These are phyloP conservation scores for Panagrolaimus sp. DNA, from an alignment of 1,140 invertebrate genomes.

Conservation along the genomic window DNA sequence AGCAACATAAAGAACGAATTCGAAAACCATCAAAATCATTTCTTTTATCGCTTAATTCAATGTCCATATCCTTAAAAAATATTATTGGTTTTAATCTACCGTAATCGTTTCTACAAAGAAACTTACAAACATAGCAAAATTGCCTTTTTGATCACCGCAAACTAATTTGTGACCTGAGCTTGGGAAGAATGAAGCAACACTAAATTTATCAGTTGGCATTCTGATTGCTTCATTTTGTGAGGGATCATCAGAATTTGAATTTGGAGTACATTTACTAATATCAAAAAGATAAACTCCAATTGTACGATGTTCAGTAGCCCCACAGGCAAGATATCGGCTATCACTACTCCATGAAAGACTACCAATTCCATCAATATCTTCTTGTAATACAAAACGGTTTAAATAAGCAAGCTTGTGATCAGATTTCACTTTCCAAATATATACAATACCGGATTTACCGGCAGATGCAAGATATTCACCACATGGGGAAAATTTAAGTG, in stretches of 20 bases:
- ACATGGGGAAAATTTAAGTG: slow-evolving; percentile 91
- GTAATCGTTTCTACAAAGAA: not conserved
- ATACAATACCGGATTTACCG: slow-evolving; percentile 89
- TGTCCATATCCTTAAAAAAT: slow-evolving; percentile 64
- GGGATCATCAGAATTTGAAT: slow-evolving; percentile 2
- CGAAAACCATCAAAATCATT: slow-evolving; percentile 95
- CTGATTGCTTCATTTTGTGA: slow-evolving; percentile 29
- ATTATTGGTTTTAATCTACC: not conserved
- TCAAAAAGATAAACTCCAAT: slow-evolving; percentile 20
- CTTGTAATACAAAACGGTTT: not conserved
- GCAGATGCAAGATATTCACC: slow-evolving; percentile 88
- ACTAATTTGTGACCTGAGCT: slow-evolving; percentile 14
- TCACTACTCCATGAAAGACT: slow-evolving; percentile 39
- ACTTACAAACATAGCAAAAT: slow-evolving; percentile 37
- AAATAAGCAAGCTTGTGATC: slow-evolving; percentile 13
- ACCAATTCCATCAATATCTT: slow-evolving; percentile 28
- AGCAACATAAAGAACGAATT: slow-evolving; percentile 80
- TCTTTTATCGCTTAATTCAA: slow-evolving; percentile 68
- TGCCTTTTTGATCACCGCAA: slow-evolving; percentile 33
- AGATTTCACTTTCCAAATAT: slow-evolving; percentile 67
- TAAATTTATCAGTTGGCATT: slow-evolving; percentile 26
- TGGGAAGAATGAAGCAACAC: slow-evolving; percentile 36
- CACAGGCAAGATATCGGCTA: slow-evolving; percentile 36
- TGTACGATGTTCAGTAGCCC: slow-evolving; percentile 24
- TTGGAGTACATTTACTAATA: slow-evolving; percentile 11